These are phyloP conservation scores for Epirrita christyi DNA, from an alignment of 2,888 invertebrate genomes.

Conservation along the genomic window DNA sequence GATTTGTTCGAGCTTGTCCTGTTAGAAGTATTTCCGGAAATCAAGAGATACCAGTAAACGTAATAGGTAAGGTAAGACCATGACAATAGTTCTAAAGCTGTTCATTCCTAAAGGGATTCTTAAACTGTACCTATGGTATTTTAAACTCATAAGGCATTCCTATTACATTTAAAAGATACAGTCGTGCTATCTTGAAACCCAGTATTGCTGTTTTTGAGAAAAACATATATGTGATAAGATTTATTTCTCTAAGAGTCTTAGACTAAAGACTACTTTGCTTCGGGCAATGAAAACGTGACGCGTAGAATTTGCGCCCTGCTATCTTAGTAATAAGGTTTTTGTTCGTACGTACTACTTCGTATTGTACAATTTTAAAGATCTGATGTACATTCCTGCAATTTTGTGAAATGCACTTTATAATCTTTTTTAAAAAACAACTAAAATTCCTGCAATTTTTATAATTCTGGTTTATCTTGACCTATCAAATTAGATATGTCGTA, in stretches of 20 bases:
- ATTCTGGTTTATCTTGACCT: too few species aligned
- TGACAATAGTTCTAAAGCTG: slow-evolving; percentile 34
- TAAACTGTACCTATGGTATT: slow-evolving; percentile 39
- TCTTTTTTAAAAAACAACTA: too few species aligned
- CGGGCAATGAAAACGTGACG: neutral
- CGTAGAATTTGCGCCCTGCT: slow-evolving; percentile 1
- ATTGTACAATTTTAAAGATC: neutral
- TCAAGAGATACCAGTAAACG: slow-evolving; percentile 80
- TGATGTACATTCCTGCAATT: neutral
- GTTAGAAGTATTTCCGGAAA: slow-evolving; percentile 88
- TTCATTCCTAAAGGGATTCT: slow-evolving; percentile 38
- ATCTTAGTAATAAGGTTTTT: slow-evolving; percentile 5
- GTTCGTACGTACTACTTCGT: neutral
- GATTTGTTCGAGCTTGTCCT: slow-evolving; percentile 88
- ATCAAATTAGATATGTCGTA: too few species aligned
- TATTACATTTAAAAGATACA: slow-evolving; percentile 14
- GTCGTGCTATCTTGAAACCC: slow-evolving; percentile 12
- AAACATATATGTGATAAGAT: slow-evolving; percentile 18
- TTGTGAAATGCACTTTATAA: neutral
- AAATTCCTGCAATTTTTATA: too few species aligned
- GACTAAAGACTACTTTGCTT: neutral
- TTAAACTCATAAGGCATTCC: slow-evolving; percentile 54
- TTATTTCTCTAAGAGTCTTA: slow-evolving; percentile 10
- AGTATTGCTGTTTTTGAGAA: slow-evolving; percentile 27
- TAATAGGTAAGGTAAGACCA: slow-evolving; percentile 47